These are phyloP conservation scores for Pterostichus niger DNA, from an alignment of 2,888 invertebrate species.

Conservation along the genomic window DNA sequence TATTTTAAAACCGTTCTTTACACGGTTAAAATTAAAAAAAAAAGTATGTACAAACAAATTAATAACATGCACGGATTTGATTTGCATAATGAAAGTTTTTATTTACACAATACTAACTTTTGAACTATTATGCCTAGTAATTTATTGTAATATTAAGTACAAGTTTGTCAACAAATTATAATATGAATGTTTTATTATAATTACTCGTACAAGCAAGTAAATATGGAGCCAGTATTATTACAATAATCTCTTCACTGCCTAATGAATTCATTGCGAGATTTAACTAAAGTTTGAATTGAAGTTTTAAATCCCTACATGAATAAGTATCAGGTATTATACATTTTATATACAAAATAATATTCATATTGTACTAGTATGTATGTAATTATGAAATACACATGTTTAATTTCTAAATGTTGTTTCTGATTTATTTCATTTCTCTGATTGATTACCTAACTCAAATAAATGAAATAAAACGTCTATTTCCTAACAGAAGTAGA, in stretches of 20 bases:
- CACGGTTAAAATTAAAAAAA: neutral
- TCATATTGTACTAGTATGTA: constrained; percentile 31
- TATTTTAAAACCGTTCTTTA: constrained; percentile 5
- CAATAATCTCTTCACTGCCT: constrained; percentile 27
- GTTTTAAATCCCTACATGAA: constrained; percentile 18
- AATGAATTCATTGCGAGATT: constrained; percentile 8
- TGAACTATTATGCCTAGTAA: constrained; percentile 29
- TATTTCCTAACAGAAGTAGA: no score
- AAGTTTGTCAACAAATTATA: constrained; percentile 32
- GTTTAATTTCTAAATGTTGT: constrained; percentile 11
- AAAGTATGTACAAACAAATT: constrained; percentile 5
- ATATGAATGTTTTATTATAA: neutral
- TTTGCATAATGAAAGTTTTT: neutral
- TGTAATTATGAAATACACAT: constrained; percentile 45
- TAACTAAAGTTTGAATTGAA: neutral
- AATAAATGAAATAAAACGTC: no score
- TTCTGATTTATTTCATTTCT: no score
- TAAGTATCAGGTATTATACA: constrained; percentile 8
- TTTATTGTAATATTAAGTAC: constrained; percentile 41
- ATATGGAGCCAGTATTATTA: constrained; percentile 6
- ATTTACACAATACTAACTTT: constrained; percentile 1
- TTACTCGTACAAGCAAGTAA: neutral
- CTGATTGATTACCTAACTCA: no score
- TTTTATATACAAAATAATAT: constrained; percentile 37
- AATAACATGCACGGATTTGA: constrained; percentile 9